Evolutionary conservation across 2,888 invertebrate species (phyloP), one percentile per base, ranked within the genome.

Genomic region (Xanthostigma xanthostigma): DNA sequence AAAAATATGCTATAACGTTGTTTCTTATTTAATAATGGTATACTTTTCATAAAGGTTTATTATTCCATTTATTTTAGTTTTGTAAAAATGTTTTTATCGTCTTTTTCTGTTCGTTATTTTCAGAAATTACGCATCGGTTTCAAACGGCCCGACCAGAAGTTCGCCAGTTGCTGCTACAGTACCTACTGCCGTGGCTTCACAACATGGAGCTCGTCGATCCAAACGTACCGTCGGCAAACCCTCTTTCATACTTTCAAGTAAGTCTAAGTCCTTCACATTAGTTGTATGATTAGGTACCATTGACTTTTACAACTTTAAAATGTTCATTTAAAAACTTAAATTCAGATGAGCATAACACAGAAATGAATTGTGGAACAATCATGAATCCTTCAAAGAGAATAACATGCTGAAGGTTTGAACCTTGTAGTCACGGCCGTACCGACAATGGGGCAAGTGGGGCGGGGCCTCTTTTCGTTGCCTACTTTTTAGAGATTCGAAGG

Each of bases 201-300:
- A 98, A 98, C 70, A 92, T 98, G 81, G 97, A 98, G 69, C 76
- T 98, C 53, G 92, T 97, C 5, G 97, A 98, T 64, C 93, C 94
- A 12, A 91, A 92, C 62, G 86, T 95, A 52, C 92, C 92, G n/a
- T 91, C 92, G 0, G 82, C 84, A 36, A 87, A 87, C 64, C 84
- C 86, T 2, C 74, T 86, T 48, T 85, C 84, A 17, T 86, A 87
- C 63, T 88, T 87, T 62, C 89, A 89, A 79, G 87, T 86, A 65
- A 61, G 60, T 52, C 47, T 86, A 65, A 61, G 60, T 52, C 47
- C 42, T 27, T 49, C 46, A 11, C 35, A n/a, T 17, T 17, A 17
- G 17, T 45, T 10, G 9, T 12, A 2, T 12, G 10, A 36, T 17
- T n/a, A n/a, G n/a, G n/a, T n/a, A 11, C 33, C n/a, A 13, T 6